Base-by-base conservation (phyloP, 2,888 invertebrate species). In the Spodoptera exigua region DNA sequence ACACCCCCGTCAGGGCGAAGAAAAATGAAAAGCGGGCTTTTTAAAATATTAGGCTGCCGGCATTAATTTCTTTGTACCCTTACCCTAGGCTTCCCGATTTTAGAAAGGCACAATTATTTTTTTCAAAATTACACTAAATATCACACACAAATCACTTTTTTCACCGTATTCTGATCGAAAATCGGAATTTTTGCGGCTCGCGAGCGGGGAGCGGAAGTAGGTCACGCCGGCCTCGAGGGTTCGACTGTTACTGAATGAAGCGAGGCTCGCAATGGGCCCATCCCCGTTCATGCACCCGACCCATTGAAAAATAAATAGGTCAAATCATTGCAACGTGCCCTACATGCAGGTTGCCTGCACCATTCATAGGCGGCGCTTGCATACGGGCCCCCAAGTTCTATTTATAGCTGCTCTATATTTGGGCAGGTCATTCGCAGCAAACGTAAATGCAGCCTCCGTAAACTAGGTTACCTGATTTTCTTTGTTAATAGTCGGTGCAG, bases 301-400 rank as follows among this genome's bases (percentile, higher is more conserved):
- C 90, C 93, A 93, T 94, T 93, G 91, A 93, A 92, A 91, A 92
- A 93, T 91, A 94, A 87, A 90, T 94, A 92, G 94, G 94, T 94
- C 93, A 92, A 87, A 91, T 91, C 87, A 91, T 90, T 93, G 93
- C 93, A 93, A 84, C 83, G 91, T 91, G 91, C 77, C 89, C 92
- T 84, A 90, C 82, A 87, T 93, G 89, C 86, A 86, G 82, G 83
- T 79, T 78, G 80, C 82, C 54, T 84, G 89, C 79, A 88, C 91
- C 91, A 92, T 91, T 92, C 91, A 91, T 84, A 80, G 84, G 80
- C 77, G 74, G 81, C 75, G 83, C 80, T 79, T 84, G 85, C 85
- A 87, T 82, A 81, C 81, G 83, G 81, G 86, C 86, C 89, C 87
- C 86, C 81, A 65, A 70, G 75, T 79, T 87, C 92, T 92, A 93